Conservation (phyloP, 2,888 invertebrate species). For the Agrotis segetum region DNA sequence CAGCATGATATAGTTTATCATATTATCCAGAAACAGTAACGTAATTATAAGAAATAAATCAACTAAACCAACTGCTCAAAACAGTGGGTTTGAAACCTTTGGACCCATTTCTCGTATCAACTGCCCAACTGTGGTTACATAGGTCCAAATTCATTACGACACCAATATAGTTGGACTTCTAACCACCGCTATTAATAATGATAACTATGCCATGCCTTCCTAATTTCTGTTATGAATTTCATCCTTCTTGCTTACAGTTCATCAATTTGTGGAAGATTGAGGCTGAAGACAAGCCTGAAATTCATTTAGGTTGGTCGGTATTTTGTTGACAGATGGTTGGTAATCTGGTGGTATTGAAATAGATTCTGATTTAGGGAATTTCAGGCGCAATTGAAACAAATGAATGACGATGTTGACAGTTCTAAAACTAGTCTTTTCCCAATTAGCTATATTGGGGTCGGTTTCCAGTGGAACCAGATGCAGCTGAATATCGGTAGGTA, state of each 20-base stretch:
- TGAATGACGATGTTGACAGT: background rate
- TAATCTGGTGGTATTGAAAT: slow-evolving; percentile 3
- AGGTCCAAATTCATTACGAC: slow-evolving; percentile 61
- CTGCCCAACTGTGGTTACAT: slow-evolving; percentile 36
- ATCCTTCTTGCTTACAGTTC: slow-evolving; percentile 42
- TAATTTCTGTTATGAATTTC: slow-evolving; percentile 52
- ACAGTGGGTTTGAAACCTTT: background rate
- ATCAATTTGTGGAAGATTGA: slow-evolving; percentile 43
- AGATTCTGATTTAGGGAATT: background rate
- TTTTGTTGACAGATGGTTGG: slow-evolving; percentile 16
- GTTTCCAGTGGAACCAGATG: too few species aligned
- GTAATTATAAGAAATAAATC: slow-evolving; percentile 1
- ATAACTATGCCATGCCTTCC: slow-evolving; percentile 35
- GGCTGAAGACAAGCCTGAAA: slow-evolving; percentile 16
- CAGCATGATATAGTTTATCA: too few species aligned
- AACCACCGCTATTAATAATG: slow-evolving; percentile 57
- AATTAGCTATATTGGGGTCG: too few species aligned
- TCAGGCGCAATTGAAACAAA: background rate
- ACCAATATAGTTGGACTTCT: slow-evolving; percentile 72
- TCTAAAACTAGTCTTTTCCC: too few species aligned
- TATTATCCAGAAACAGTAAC: too few species aligned
- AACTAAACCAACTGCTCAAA: slow-evolving; percentile 18
- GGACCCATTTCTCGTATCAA: slow-evolving; percentile 15
- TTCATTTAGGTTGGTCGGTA: slow-evolving; percentile 16
- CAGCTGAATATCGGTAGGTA: too few species aligned